Evolutionary conservation across 2,113 vertebrate genomes (phyloP), one percentile per base, ranked within the genome.

Genomic region (Leucoraja erinaceus): DNA sequence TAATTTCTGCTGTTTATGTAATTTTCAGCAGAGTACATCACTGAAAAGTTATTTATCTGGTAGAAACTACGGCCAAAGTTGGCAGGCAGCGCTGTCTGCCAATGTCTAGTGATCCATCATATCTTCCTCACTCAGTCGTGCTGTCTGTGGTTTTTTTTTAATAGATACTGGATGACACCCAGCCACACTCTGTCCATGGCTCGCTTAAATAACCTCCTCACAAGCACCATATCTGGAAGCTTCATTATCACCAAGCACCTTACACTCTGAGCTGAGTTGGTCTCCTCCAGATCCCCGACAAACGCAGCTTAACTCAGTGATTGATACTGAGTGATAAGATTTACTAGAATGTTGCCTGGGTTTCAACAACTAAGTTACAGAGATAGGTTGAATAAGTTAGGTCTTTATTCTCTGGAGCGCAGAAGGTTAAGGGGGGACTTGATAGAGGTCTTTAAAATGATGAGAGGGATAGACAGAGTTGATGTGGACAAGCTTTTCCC

Each of bases 1-100:
- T 95, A 95, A 95, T 96, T 95, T 97, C 94, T 96, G 95, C 95
- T 97, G 97, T 97, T 98, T 97, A 96, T 97, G 95, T 96, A 96
- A 97, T 97, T 97, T 47, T 96, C 94, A 96, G 95, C 94, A 93
- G 93, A 94, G 93, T 93, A 93, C 14, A 20, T 97, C 96, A 96
- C 94, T 86, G 93, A 95, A 94, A 96, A 96, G 95, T 97, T 97
- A 96, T 96, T 96, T 97, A 97, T 97, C 95, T 96, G 94, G 94
- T 94, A 95, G 95, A 96, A 47, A 95, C 94, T 94, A 94, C 95
- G 94, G 96, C 96, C 96, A 95, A 95, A 96, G 95, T 94, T 96
- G 96, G 95, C 94, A 93, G 95, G 94, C 94, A 86, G 0, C 88
- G 20, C 94, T 95, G 95, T 95, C 96, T 96, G 95, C 95, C 95